Evolutionary conservation across 30 jellyfish, hydroid and myxozoan genomes (phyloP).

Genomic region (Turritopsis dohrnii): DNA sequence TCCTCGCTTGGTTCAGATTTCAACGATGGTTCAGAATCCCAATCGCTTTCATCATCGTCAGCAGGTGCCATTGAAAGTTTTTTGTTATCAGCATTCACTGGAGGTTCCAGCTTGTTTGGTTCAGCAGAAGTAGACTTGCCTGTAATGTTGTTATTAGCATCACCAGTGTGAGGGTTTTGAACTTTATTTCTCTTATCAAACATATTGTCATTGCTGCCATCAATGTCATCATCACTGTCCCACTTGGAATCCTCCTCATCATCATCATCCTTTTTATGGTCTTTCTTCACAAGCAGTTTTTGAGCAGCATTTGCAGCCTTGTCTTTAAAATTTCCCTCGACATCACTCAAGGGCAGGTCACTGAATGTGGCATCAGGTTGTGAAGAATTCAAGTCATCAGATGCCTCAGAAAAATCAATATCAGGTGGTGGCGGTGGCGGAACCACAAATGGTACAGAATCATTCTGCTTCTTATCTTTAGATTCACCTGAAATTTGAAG

Average conservation of each 20-base stretch:
- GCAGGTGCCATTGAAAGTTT: background rate
- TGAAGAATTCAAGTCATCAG: conserved; percentile 20
- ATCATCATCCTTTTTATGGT: background rate
- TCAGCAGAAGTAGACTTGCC: background rate
- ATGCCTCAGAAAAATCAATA: conserved; percentile 3
- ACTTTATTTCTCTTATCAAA: background rate
- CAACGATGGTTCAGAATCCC: conserved; percentile 15
- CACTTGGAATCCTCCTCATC: conserved; percentile 14
- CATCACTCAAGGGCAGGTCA: conserved; percentile 33
- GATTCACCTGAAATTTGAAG: no score
- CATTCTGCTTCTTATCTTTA: background rate
- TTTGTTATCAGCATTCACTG: background rate
- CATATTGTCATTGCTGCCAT: no score
- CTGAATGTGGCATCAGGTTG: conserved; percentile 29
- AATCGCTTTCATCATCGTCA: background rate
- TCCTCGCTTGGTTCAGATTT: conserved; percentile 5
- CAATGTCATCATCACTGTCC: conserved; percentile 14
- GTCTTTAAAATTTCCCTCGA: background rate
- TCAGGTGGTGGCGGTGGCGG: conserved; percentile 27
- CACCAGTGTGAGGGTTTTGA: background rate
- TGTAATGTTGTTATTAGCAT: background rate
- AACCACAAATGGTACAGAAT: background rate
- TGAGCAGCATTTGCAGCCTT: background rate
- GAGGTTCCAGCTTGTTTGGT: background rate
- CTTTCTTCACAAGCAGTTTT: background rate